These are phyloP conservation scores for Rhagoletis zephyria DNA, from an alignment of 1,140 invertebrate genomes.

Conservation along the genomic window DNA sequence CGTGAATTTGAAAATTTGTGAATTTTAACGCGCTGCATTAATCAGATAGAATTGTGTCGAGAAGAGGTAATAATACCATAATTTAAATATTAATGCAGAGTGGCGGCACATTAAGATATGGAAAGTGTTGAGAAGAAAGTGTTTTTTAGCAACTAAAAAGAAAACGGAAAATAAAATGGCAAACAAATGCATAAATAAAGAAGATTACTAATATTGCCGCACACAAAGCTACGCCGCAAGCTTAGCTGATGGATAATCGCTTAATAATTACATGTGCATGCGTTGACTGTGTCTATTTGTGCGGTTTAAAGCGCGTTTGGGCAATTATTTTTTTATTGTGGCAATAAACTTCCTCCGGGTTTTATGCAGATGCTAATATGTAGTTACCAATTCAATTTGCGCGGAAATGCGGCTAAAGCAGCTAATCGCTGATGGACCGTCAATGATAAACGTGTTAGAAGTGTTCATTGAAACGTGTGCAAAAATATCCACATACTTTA, in stretches of 20 bases:
- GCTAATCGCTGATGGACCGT: not conserved
- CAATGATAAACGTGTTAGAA: not conserved
- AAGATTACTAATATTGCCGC: not conserved
- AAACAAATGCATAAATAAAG: not conserved
- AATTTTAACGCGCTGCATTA: too few relatives aligned
- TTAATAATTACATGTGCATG: not conserved
- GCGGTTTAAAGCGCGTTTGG: not conserved
- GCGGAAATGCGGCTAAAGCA: not conserved
- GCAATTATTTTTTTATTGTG: not conserved
- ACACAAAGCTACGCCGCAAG: not conserved
- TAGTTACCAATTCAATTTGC: not conserved
- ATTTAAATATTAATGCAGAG: not conserved
- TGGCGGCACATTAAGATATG: not conserved
- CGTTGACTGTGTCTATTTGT: not conserved
- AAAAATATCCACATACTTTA: not conserved
- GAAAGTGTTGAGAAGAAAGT: slow-evolving; percentile 24
- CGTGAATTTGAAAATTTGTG: not conserved
- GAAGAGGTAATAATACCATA: not conserved
- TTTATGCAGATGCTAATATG: not conserved
- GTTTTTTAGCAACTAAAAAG: not conserved
- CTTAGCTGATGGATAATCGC: slow-evolving; percentile 17
- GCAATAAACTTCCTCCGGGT: not conserved
- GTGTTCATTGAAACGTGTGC: not conserved
- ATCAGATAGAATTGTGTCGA: not conserved
- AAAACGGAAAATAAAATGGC: not conserved